Base-by-base conservation (phyloP, 2,888 invertebrate species). In the Merodon equestris region DNA sequence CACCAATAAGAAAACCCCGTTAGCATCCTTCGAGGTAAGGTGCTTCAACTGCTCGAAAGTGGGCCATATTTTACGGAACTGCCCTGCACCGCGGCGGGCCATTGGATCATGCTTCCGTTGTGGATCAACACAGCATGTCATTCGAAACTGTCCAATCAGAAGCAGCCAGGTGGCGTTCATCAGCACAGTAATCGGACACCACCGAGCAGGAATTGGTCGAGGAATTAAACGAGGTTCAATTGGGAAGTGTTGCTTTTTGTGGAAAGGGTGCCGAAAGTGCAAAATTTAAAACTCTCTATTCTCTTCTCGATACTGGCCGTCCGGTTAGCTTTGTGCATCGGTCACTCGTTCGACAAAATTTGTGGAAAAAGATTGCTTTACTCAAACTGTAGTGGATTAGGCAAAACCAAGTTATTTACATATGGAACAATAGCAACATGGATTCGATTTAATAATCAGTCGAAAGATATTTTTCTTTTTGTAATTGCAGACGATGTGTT, bases 61-160 rank as follows among this genome's bases (percentile, higher is more conserved):
- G n/a, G n/a, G n/a, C n/a, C n/a, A n/a, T n/a, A n/a, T 47, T 5
- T 15, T 15, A 13, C 9, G 15, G 15, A 44, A 9, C 9, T n/a
- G 44, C 1, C 13, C 13, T 9, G 44, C 15, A 44, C 9, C 13
- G 2, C 14, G 9, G n/a, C n/a, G n/a, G n/a, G n/a, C n/a, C n/a
- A n/a, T n/a, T n/a, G 42, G 50, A 3, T 66, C 66, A n/a, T 56
- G 67, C 27, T 67, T 67, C 50, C 57, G 67, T n/a, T 57, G 67
- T 27, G 57, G 67, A 0, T 68, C 68, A n/a, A 50, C 51, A 0
- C 50, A 68, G 18, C 40, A 68, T 19, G 15, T 68, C 10, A 38
- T 68, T 13, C 17, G 51, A n/a, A 56, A 68, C 9, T 68, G 68
- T 42, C 51, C 50, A 17, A 12, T 47, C 9, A 47, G 15, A 19